A percentile compares a stretch with the other conserved stretches of the same genome.
Conservation (phyloP, 2,888 invertebrate species). For the Trachelus stipa region DNA sequence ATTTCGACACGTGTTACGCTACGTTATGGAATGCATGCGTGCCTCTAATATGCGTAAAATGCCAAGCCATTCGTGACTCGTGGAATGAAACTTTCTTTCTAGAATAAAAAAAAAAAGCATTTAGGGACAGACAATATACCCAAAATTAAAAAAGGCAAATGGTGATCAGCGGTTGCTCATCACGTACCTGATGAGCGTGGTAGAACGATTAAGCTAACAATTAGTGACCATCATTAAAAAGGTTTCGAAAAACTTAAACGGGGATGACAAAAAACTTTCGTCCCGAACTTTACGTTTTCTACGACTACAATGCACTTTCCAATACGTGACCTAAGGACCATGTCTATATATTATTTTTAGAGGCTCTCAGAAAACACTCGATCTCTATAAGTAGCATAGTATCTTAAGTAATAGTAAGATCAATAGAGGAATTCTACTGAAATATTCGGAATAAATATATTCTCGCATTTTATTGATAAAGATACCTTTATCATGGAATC, state of each 20-base stretch:
- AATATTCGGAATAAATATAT: not conserved
- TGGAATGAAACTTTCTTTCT: not conserved
- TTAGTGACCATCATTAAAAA: not conserved
- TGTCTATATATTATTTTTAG: not conserved
- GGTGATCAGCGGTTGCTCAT: not conserved
- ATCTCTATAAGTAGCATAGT: not conserved
- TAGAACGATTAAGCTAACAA: not conserved
- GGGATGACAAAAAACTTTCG: not conserved
- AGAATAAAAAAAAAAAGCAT: slow-evolving; percentile 7
- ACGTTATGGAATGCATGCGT: no score
- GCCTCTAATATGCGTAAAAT: not conserved
- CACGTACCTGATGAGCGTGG: not conserved
- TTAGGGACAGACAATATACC: slow-evolving; percentile 17
- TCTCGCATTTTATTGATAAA: not conserved
- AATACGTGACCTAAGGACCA: not conserved
- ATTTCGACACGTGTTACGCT: no score
- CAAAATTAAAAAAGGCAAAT: slow-evolving; percentile 11
- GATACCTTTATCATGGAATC: not conserved
- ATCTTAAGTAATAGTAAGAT: not conserved
- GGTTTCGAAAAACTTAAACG: not conserved
- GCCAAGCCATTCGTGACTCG: not conserved
- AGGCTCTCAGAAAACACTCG: not conserved
- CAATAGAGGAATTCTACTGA: not conserved
- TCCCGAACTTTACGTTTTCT: not conserved
- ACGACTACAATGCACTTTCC: not conserved